Evolutionary conservation across 2,888 invertebrate species (phyloP).

Genomic region (Sylvicola fuscatus): DNA sequence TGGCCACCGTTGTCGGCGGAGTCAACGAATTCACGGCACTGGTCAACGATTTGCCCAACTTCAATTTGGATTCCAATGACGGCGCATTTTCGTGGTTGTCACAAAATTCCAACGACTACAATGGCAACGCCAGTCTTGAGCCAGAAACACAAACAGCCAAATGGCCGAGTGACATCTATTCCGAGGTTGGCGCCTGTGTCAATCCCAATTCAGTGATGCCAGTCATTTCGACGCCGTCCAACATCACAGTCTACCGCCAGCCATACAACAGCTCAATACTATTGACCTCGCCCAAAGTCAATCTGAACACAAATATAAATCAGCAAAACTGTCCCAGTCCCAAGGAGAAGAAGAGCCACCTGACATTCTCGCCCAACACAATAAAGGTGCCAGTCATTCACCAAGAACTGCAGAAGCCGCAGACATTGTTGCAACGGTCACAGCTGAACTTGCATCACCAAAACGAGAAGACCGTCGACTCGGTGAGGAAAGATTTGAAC

Average conservation of each 20-base stretch:
- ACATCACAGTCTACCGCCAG: no score
- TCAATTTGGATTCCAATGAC: conserved; percentile 21
- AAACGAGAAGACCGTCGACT: conserved; percentile 18
- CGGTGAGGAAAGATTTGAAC: conserved; percentile 42
- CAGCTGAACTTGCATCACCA: conserved; percentile 4
- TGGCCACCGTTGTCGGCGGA: conserved; percentile 57
- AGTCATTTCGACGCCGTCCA: conserved; percentile 32
- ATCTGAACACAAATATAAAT: conserved; percentile 15
- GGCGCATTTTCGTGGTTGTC: conserved; percentile 12
- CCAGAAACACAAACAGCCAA: conserved; percentile 10
- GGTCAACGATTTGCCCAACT: conserved; percentile 22
- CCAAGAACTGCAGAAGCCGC: conserved; percentile 19
- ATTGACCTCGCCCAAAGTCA: conserved; percentile 16
- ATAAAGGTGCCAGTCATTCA: conserved; percentile 37
- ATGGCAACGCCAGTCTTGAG: no score
- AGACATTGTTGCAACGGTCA: conserved; percentile 24
- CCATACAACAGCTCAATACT: conserved; percentile 8
- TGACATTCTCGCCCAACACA: conserved; percentile 48
- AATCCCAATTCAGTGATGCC: conserved; percentile 86
- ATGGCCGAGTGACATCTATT: conserved; percentile 40
- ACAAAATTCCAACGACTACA: no score
- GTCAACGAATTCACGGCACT: conserved; percentile 39
- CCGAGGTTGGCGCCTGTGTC: conserved; percentile 47
- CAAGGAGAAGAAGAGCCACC: conserved; percentile 43
- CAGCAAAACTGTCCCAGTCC: conserved; percentile 33